These are phyloP conservation scores for Ryuthela nishihirai DNA, from an alignment of 2,888 invertebrate species.

Conservation along the genomic window DNA sequence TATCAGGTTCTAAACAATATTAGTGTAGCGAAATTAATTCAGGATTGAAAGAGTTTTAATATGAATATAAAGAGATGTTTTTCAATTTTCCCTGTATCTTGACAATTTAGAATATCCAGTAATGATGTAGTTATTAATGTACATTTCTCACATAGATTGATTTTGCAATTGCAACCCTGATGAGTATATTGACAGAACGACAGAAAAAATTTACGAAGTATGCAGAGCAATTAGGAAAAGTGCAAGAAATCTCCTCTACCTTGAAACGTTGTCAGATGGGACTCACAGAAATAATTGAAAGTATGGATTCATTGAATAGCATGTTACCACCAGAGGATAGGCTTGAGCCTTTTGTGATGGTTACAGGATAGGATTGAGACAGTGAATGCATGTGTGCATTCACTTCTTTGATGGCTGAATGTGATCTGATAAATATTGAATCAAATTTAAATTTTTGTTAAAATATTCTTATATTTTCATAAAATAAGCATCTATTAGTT, in stretches of 20 bases:
- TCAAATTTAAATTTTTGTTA: no score
- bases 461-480: no score
- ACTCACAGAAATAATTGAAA: conserved; percentile 77
- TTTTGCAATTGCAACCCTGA: conserved; percentile 65
- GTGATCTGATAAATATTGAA: no score
- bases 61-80: no score
- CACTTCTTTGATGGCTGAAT: conserved; percentile 23
- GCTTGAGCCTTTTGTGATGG: conserved; percentile 85
- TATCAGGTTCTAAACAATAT: no score
- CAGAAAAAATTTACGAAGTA: conserved; percentile 80
- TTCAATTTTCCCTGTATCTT: no score
- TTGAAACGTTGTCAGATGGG: conserved; percentile 74
- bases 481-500: no score
- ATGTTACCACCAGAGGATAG: conserved; percentile 75
- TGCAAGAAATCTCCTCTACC: conserved; percentile 77
- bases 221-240: conserved; percentile 77
- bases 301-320: conserved; percentile 78
- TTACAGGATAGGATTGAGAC: conserved; percentile 58
- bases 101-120: no score
- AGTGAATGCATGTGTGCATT: conserved; percentile 28
- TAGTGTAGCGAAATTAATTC: no score
- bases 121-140: no score
- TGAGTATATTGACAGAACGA: conserved; percentile 67
- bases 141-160: conserved; percentile 61
- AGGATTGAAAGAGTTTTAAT: no score